Base-by-base conservation (phyloP, 1,140 invertebrate species). In the Pomacea maculata region DNA sequence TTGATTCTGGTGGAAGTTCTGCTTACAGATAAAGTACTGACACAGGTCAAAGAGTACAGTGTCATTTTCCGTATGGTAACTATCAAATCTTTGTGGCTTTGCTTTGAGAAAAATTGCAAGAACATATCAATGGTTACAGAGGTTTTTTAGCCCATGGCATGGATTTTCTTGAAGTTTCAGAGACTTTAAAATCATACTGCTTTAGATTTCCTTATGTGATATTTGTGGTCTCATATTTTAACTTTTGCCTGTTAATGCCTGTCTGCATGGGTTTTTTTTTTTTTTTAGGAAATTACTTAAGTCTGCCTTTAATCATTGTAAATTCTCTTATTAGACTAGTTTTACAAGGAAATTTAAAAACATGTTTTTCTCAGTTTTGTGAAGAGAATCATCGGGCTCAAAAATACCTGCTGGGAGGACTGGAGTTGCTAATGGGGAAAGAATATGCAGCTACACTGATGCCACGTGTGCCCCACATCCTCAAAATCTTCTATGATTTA, bases 401-500 rank as follows among this genome's bases (percentile, higher is more conserved):
- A 90, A 97, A 97, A 84, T 97, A 98, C 92, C 93, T 99, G 80
- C 94, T 99, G 83, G 96, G 97, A 84, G 98, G 97, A 74, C 94
- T 99, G 86, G 98, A 99, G 89, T 97, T 98, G 89, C 94, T 98
- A 15, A 95, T 99, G 79, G 89, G 89, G 9, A 95, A 95, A 80
- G 91, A 96, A 68, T 95, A 97, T 88, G 94, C 95, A 83, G 94
- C 95, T 71, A 89, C 92, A 19, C 93, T 99, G 68, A 93, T 99
- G 92, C 93, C 95, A 5, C 98, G 97, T 91, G 96, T 97, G 83
- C 94, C 97, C 80, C 95, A 95, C 86, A 95, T 99, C 84, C 94
- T 99, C 77, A 98, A 98, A 93, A 91, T 95, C 71, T 95, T 99
- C 86, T 99, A 99, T 91, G 98, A 99, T 92, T 87, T 92, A 83